Evolutionary conservation across 2,113 vertebrate species (phyloP), one percentile per base, ranked within the genome.

Genomic region (Apaloderma vittatum): DNA sequence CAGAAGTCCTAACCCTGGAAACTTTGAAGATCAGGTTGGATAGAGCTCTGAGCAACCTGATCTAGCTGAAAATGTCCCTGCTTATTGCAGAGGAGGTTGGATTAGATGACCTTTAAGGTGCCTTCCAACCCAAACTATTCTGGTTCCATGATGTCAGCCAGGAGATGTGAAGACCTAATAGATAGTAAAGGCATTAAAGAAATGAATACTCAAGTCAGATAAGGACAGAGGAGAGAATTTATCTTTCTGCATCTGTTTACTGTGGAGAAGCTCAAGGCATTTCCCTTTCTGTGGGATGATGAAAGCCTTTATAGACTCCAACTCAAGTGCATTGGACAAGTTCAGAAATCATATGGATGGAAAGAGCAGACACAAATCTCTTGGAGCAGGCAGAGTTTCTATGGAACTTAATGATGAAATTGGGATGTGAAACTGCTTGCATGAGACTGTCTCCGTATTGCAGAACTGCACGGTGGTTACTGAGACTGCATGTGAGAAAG

Each of bases 401-500:
- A 16, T 7, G 19, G 34, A 92, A 45, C 11, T 75, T 49, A 54
- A 49, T 26, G 26, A 71, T n/a, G 46, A 71, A 88, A 75, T 34
- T 49, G 45, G 32, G 57, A 75, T 71, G 32, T 30, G 46, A 74
- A 71, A 85, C 46, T 43, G 27, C 12, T 37, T 85, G 14, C 52
- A 16, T 30, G 46, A 66, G 57, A 14, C 22, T 23, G 15, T 43
- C 24, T 83, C 40, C n/a, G 22, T 70, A 43, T 23, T 1, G 0
- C 30, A 65, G 45, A 70, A 37, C 26, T 65, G 26, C 74, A 66
- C 20, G 43, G 36, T 73, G 24, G 20, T 23, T 62, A 67, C 43
- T 0, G 1, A 66, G 55, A 70, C 24, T 12, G 3, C 0, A 0
- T 36, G 43, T 29, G 74, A 84, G 51, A 57, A 24, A 58, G 21